These are phyloP conservation scores for Rhinolophus sinicus DNA, from an alignment of 2,113 vertebrate species.

Conservation along the genomic window DNA sequence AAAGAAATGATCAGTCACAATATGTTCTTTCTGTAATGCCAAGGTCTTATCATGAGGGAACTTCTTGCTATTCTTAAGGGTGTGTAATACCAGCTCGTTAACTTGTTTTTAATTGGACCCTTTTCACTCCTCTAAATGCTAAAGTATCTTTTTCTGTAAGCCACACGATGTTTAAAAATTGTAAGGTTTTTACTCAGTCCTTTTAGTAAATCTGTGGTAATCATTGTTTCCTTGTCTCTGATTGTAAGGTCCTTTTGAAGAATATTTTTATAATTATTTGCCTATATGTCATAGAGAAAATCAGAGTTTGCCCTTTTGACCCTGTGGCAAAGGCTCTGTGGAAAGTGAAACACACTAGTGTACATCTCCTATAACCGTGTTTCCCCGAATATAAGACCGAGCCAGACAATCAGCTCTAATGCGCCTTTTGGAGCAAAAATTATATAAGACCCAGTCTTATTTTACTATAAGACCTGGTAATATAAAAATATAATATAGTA, in stretches of 20 bases:
- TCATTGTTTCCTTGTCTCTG: neutral
- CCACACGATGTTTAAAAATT: neutral
- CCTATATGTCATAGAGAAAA: slow-evolving; percentile 1
- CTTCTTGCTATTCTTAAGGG: slow-evolving; percentile 17
- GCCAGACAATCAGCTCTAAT: too few relatives aligned
- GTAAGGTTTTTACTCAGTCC: neutral
- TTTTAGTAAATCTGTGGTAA: neutral
- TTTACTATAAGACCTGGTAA: too few relatives aligned
- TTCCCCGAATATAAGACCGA: too few relatives aligned
- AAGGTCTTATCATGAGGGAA: slow-evolving; percentile 63
- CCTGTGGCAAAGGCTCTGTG: neutral
- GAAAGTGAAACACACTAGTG: neutral
- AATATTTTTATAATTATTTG: slow-evolving; percentile 34
- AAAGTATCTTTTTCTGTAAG: neutral
- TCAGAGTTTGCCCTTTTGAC: neutral
- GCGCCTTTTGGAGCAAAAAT: too few relatives aligned
- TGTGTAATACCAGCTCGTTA: slow-evolving; percentile 45
- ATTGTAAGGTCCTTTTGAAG: neutral
- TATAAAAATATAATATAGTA: too few relatives aligned
- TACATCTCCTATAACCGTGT: neutral
- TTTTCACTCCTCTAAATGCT: neutral
- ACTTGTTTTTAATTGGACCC: slow-evolving; percentile 17
- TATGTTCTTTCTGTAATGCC: slow-evolving; percentile 59
- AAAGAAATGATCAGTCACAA: slow-evolving; percentile 55
- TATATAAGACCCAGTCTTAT: too few relatives aligned